Evolutionary conservation across 64 coral and sea anemone genomes (phyloP).

Genomic region (Porites lutea): DNA sequence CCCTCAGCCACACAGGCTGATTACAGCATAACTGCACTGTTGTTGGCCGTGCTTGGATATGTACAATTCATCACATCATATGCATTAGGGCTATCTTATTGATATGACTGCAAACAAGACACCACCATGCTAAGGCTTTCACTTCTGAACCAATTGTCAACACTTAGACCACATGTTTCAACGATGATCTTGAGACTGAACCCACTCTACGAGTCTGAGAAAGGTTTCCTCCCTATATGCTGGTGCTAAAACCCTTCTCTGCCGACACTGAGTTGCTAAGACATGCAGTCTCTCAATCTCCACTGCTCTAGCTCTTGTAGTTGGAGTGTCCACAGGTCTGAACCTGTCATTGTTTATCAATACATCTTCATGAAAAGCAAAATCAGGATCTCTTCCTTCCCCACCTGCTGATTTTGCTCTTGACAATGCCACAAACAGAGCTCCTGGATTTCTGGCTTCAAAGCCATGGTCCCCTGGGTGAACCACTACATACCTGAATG

Average conservation of each 20-base stretch:
- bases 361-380: conserved; percentile 57
- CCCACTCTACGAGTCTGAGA: background rate
- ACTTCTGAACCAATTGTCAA: too few species aligned
- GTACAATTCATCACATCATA: too few species aligned
- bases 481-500: background rate
- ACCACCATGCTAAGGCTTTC: too few species aligned
- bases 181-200: too few species aligned
- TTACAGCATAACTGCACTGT: too few species aligned
- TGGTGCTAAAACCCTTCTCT: conserved; percentile 4
- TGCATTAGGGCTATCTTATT: too few species aligned
- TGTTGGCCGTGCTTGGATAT: too few species aligned
- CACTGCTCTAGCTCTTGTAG: background rate
- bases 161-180: too few species aligned
- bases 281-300: background rate
- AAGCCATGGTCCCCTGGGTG: conserved; percentile 43
- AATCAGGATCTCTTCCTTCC: background rate
- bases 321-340: conserved; percentile 24
- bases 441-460: conserved; percentile 6
- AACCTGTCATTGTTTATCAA: background rate
- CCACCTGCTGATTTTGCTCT: too few species aligned
- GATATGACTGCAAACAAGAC: too few species aligned
- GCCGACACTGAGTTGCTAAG: background rate
- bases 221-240: conserved; percentile 35
- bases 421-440: too few species aligned
- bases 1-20: too few species aligned